Conservation (phyloP, 2,888 invertebrate genomes). For the Monochamus alternatus region DNA sequence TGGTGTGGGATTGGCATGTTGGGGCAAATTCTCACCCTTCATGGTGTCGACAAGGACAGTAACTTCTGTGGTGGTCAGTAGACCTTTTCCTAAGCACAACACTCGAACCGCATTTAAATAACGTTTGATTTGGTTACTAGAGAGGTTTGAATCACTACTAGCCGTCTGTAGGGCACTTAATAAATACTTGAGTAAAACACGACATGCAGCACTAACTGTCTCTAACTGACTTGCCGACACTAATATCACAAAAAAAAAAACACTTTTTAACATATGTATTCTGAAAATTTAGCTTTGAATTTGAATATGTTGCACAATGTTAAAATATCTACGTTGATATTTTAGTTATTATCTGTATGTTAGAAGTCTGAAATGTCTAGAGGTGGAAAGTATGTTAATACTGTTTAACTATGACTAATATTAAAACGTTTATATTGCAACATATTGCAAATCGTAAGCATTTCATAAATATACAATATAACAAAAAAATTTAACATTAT, state of each 20-base stretch:
- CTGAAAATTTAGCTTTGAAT: neutral
- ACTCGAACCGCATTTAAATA: slow-evolving; percentile 80
- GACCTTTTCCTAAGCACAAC: slow-evolving; percentile 81
- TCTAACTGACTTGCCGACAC: slow-evolving; percentile 81
- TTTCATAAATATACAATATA: too few species aligned
- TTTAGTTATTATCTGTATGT: too few species aligned
- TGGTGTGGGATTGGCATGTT: slow-evolving; percentile 64
- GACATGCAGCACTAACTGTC: slow-evolving; percentile 79
- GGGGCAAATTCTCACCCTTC: slow-evolving; percentile 79
- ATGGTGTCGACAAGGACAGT: slow-evolving; percentile 83
- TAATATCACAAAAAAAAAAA: slow-evolving; percentile 62
- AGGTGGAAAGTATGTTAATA: too few species aligned
- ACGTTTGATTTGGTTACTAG: slow-evolving; percentile 72
- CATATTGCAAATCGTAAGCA: too few species aligned
- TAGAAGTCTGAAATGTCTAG: too few species aligned
- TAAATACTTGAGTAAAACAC: slow-evolving; percentile 79
- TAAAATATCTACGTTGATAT: neutral
- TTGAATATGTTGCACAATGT: slow-evolving; percentile 1
- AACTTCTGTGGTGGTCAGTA: slow-evolving; percentile 84
- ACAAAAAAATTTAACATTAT: too few species aligned
- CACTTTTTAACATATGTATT: neutral
- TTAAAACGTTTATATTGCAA: too few species aligned
- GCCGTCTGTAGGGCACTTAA: slow-evolving; percentile 67
- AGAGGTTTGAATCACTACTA: slow-evolving; percentile 64
- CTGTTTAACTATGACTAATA: too few species aligned